Percentiles rank a stretch among this genome's conserved stretches.
These are phyloP conservation scores for Lissocephala sabroskyi DNA, from an alignment of 2,888 invertebrate genomes.

Conservation along the genomic window DNA sequence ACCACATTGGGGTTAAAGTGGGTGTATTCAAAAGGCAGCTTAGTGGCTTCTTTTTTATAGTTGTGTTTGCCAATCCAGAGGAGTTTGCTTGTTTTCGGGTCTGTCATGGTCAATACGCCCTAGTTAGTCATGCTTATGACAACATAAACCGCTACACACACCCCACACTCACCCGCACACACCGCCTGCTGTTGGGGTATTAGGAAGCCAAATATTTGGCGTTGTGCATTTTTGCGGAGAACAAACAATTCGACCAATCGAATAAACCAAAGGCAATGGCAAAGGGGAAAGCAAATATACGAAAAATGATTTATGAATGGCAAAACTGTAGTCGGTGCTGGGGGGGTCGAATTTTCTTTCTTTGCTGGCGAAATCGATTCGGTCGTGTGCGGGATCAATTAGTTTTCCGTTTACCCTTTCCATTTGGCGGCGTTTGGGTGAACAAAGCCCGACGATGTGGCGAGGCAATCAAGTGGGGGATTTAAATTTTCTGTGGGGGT, in stretches of 20 bases:
- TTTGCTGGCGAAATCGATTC: too few species aligned
- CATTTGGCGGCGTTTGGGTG: too few species aligned
- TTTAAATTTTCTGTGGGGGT: too few species aligned
- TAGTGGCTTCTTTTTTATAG: too few species aligned
- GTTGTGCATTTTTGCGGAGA: conserved; percentile 41
- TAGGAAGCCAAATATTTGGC: too few species aligned
- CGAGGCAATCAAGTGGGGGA: too few species aligned
- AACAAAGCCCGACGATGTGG: too few species aligned
- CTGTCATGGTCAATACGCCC: conserved; percentile 4
- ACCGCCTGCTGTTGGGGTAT: conserved; percentile 2
- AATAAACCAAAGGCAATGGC: conserved; percentile 23
- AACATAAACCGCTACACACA: conserved; percentile 32
- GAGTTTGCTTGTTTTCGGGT: background rate
- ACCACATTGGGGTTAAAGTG: too few species aligned
- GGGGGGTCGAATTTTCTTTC: background rate
- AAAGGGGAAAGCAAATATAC: conserved; percentile 1
- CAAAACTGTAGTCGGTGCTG: background rate
- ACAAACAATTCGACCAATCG: conserved; percentile 36
- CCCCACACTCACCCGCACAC: conserved; percentile 9
- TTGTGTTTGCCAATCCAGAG: background rate
- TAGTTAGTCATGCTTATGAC: conserved; percentile 16
- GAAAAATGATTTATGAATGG: conserved; percentile 53
- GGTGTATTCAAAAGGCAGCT: too few species aligned
- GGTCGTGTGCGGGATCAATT: too few species aligned
- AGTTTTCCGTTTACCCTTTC: too few species aligned